Base-by-base conservation (phyloP, 2,888 invertebrate genomes). In the Dusona sp. region DNA sequence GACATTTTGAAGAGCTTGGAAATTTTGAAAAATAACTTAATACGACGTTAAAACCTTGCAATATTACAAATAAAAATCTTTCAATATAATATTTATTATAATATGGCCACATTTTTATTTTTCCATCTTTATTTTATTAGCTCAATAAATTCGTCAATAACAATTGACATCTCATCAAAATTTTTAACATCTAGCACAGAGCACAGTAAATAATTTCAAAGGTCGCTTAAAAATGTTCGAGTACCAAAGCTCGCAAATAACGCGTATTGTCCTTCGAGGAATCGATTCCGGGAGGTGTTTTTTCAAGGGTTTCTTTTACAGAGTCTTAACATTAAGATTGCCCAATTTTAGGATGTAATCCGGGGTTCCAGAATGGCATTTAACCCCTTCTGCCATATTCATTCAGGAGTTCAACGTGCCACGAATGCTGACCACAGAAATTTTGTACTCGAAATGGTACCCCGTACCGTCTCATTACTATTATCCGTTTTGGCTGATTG, bases 311-410 rank as follows among this genome's bases (percentile, higher is more conserved):
- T 54, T 48, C 57, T 70, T 78, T 42, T 38, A 29, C 22, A 79
- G 51, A 68, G 80, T 83, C 7, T 77, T 72, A 73, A 77, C 67
- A 67, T 73, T 83, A 80, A 86, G 51, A 86, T 86, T 86, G 86
- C 80, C 80, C 86, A 86, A 83, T 86, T 86, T 86, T 45, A 25
- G 75, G 75, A 73, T 72, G 51, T 80, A 73, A 86, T 83, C 80
- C 72, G 73, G 64, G 61, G 67, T 51, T 61, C 67, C 64, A 42
- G 61, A 67, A 86, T 70, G 29, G 54, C 79, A 65, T 77, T 79
- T 25, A 83, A 75, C 80, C 80, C 72, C 72, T 77, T 78, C 57
- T 45, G 29, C 79, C 73, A 75, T 75, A 65, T 73, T 68, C 33
- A 77, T 86, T 78, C 77, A 65, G 77, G 54, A 72, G 74, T 80